Conservation (phyloP, 1,140 invertebrate species). For the Calycopis cecrops region DNA sequence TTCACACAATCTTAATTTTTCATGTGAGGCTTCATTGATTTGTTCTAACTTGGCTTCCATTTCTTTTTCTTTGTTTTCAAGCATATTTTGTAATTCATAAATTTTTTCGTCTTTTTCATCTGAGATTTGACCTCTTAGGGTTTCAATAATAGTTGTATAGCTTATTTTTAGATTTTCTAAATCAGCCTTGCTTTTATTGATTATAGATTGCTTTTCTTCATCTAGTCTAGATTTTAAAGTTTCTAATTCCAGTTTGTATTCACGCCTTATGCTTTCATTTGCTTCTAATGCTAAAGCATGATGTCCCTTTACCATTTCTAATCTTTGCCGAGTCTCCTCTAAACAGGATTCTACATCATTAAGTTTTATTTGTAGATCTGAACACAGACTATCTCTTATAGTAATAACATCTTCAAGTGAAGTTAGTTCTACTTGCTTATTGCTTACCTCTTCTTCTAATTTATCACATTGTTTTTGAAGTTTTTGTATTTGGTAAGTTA, state of each 20-base stretch:
- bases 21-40: slow-evolving; percentile 59
- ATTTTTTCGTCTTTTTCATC: slow-evolving; percentile 57
- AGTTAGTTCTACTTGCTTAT: slow-evolving; percentile 57
- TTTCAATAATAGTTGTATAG: slow-evolving; percentile 48
- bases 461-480: slow-evolving; percentile 53
- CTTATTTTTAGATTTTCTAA: slow-evolving; percentile 55
- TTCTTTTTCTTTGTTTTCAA: slow-evolving; percentile 51
- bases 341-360: slow-evolving; percentile 47
- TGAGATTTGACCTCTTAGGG: slow-evolving; percentile 40
- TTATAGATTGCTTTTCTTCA: slow-evolving; percentile 60
- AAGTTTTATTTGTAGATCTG: slow-evolving; percentile 65
- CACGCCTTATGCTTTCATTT: slow-evolving; percentile 68
- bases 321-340: slow-evolving; percentile 57
- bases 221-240: slow-evolving; percentile 60
- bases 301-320: slow-evolving; percentile 70
- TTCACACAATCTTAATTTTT: slow-evolving; percentile 66
- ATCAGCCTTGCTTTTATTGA: slow-evolving; percentile 52
- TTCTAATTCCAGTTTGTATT: slow-evolving; percentile 68
- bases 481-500: slow-evolving; percentile 34
- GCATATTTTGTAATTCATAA: slow-evolving; percentile 45
- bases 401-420: slow-evolving; percentile 61
- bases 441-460: slow-evolving; percentile 54
- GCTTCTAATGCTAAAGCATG: slow-evolving; percentile 69
- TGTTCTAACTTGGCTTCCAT: slow-evolving; percentile 67
- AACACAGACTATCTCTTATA: slow-evolving; percentile 62